A percentile compares a stretch with the other conserved stretches of the same genome.
Evolutionary conservation across 2,888 invertebrate genomes (phyloP).

Genomic region (Eudemis profundana): DNA sequence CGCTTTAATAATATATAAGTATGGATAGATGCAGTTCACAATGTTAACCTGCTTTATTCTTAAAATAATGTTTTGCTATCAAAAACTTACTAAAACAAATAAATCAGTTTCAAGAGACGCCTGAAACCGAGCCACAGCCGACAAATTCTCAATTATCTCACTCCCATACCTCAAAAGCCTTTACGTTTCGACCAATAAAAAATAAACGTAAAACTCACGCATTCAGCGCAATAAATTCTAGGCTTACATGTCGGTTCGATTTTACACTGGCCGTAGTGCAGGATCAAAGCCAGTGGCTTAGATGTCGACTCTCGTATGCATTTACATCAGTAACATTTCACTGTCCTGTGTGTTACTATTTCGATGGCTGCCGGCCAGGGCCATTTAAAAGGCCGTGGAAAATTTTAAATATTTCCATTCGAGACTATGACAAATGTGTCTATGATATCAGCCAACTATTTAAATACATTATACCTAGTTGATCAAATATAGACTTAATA

Average conservation of each 20-base stretch:
- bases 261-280: not conserved
- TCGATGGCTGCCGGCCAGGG: not conserved
- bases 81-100: too few species aligned
- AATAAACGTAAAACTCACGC: not conserved
- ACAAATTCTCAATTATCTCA: constrained; percentile 11
- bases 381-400: too few species aligned
- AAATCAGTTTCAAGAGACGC: not conserved
- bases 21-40: too few species aligned
- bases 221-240: constrained; percentile 10
- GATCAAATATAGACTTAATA: too few species aligned
- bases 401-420: too few species aligned
- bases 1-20: too few species aligned
- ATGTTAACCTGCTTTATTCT: too few species aligned
- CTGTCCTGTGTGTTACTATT: too few species aligned
- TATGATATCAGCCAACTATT: too few species aligned
- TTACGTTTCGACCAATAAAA: not conserved
- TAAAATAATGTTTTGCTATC: too few species aligned
- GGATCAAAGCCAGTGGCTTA: not conserved
- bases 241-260: constrained; percentile 8
- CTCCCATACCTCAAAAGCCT: constrained; percentile 7
- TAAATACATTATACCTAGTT: too few species aligned
- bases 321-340: not conserved
- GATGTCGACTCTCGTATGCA: not conserved
- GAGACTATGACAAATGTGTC: too few species aligned
- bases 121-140: not conserved